Base-by-base conservation (phyloP, 2,797 vertebrate species). In the Pseudomugil gertrudae region DNA sequence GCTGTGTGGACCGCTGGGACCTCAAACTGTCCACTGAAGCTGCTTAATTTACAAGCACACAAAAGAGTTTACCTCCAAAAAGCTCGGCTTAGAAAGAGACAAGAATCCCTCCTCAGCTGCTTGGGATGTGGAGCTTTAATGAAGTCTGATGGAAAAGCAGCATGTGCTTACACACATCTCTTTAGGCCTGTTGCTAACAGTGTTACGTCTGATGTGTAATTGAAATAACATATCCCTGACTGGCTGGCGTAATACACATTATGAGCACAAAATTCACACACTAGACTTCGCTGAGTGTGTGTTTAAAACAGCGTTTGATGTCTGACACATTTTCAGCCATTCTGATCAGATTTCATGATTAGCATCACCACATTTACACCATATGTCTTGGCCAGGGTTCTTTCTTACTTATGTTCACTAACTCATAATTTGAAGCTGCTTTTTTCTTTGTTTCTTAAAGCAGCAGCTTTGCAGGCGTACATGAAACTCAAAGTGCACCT, bases 1-100 rank as follows among this genome's bases (percentile, higher is more conserved):
- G 63, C 53, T 27, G 47, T 52, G 23, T 13, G 19, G 27, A 57
- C 26, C 36, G 61, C 32, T 8, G 36, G 38, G 30, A 57, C 27
- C 32, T 32, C 11, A 54, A 48, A 43, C 50, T 14, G 26, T n/a
- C 38, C 6, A 36, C 33, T 21, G 23, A 29, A 19, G 29, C 43
- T 45, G 48, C 23, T 35, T n/a, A 21, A 23, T 19, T 3, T 15
- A 60, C 21, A 26, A 14, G 24, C 24, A 51, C 13, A 15, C 26
- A 27, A 1, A 15, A 29, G 50, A 17, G 17, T 52, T 27, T 29
- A 52, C 24, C 5, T 5, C 13, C 21, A 50, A 26, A n/a, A 21
- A n/a, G 9, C n/a, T 47, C 19, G 10, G 9, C n/a, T 21, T 21
- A 21, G 43, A 21, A 21, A 14, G 11, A 48, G 21, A 26, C 13